These are phyloP conservation scores for Poecilia wingei DNA, from an alignment of 2,797 vertebrate species.

Conservation along the genomic window DNA sequence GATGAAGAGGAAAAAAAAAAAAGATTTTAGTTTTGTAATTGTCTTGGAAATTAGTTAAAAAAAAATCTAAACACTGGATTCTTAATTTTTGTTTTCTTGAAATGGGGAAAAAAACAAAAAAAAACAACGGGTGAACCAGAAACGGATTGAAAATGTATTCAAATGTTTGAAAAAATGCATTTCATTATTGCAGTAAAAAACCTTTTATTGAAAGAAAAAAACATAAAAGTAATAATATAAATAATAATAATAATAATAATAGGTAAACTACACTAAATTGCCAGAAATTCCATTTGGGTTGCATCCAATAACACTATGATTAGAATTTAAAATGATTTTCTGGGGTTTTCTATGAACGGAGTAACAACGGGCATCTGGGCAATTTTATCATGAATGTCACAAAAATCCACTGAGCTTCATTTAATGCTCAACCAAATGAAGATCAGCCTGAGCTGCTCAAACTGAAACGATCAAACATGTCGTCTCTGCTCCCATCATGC, in stretches of 20 bases:
- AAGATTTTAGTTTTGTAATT: no score
- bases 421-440: constrained; percentile 23
- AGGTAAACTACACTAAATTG: background rate
- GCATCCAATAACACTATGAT: background rate
- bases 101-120: no score
- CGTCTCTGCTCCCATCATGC: constrained; percentile 18
- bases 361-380: background rate
- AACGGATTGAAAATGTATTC: background rate
- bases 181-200: background rate
- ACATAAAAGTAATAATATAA: background rate
- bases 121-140: background rate
- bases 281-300: background rate
- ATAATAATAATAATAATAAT: background rate
- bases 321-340: background rate
- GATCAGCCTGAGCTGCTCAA: constrained; percentile 34
- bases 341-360: background rate
- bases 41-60: no score
- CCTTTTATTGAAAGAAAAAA: background rate
- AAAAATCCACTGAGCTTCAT: constrained; percentile 1
- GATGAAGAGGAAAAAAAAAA: no score
- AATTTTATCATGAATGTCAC: background rate
- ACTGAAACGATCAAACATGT: constrained; percentile 49
- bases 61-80: no score
- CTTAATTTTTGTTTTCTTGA: no score
- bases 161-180: background rate